A percentile compares a stretch with the other conserved stretches of the same genome.
These are phyloP conservation scores for Lumbricus terrestris DNA, from an alignment of 2,888 invertebrate species.

Conservation along the genomic window DNA sequence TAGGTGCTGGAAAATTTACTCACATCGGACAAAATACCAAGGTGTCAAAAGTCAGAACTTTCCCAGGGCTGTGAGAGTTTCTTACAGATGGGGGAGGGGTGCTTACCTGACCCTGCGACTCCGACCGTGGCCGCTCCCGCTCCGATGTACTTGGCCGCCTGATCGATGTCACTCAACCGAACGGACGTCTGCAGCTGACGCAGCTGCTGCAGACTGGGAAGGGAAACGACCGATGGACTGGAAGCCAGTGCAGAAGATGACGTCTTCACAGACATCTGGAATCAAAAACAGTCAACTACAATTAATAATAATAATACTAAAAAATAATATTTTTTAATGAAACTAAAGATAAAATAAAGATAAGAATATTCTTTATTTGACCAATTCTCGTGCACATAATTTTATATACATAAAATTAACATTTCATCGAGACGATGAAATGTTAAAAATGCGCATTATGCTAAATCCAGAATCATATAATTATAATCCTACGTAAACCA, in stretches of 20 bases:
- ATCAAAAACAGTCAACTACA: neutral
- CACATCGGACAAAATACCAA: neutral
- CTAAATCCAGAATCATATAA: too few relatives aligned
- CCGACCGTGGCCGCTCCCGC: constrained; percentile 99
- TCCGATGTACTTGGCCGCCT: constrained; percentile 99
- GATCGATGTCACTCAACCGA: constrained; percentile 90
- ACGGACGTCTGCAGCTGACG: constrained; percentile 58
- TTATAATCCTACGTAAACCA: too few relatives aligned
- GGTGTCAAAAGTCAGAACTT: neutral
- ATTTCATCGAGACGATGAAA: too few relatives aligned
- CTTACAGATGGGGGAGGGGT: neutral
- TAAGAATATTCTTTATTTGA: too few relatives aligned
- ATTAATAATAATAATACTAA: too few relatives aligned
- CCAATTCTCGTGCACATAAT: too few relatives aligned
- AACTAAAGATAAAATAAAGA: too few relatives aligned
- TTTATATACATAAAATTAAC: too few relatives aligned
- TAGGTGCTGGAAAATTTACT: neutral
- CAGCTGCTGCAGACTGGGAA: constrained; percentile 21
- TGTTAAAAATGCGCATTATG: too few relatives aligned
- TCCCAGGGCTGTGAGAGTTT: too few relatives aligned
- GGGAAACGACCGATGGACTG: neutral
- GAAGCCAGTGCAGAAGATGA: neutral
- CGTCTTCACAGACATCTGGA: neutral
- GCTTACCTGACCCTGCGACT: constrained; percentile 83
- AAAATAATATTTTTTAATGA: too few relatives aligned